Percentiles rank a stretch among this genome's conserved stretches.
These are phyloP conservation scores for Drosophila ironensis DNA, from an alignment of 1,140 invertebrate genomes.

Conservation along the genomic window DNA sequence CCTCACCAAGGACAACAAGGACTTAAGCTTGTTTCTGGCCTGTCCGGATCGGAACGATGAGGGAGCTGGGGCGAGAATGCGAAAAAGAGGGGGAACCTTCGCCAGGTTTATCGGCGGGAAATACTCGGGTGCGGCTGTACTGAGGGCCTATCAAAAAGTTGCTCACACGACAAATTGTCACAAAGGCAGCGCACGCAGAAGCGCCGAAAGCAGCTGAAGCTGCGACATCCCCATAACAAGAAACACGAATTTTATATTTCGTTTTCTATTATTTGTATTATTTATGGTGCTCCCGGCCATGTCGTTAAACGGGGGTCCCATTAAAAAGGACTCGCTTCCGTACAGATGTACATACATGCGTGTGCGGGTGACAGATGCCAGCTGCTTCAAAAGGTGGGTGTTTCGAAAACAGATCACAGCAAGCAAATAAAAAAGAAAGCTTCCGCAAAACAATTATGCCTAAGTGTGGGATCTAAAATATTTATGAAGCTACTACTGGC, in stretches of 20 bases:
- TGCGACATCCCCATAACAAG: constrained; percentile 6
- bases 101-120: constrained; percentile 55
- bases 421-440: constrained; percentile 24
- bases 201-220: too few species aligned
- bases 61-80: not conserved
- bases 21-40: constrained; percentile 43
- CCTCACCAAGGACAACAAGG: constrained; percentile 59
- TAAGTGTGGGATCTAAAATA: constrained; percentile 67
- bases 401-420: constrained; percentile 4
- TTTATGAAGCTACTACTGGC: constrained; percentile 47
- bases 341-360: constrained; percentile 4
- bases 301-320: constrained; percentile 66
- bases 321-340: constrained; percentile 42
- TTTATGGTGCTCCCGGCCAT: constrained; percentile 65
- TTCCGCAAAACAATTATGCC: constrained; percentile 67
- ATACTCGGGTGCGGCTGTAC: constrained; percentile 5
- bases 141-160: constrained; percentile 69
- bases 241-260: constrained; percentile 65
- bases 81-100: not conserved
- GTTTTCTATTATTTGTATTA: constrained; percentile 75
- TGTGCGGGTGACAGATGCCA: constrained; percentile 59
- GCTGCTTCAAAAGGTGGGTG: constrained; percentile 24
- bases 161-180: constrained; percentile 75
- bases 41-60: not conserved
- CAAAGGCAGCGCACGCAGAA: constrained; percentile 14